phyloP scores from a whole-genome alignment of 2,797 vertebrate genomes.

The Okamejei kenojei region DNA sequence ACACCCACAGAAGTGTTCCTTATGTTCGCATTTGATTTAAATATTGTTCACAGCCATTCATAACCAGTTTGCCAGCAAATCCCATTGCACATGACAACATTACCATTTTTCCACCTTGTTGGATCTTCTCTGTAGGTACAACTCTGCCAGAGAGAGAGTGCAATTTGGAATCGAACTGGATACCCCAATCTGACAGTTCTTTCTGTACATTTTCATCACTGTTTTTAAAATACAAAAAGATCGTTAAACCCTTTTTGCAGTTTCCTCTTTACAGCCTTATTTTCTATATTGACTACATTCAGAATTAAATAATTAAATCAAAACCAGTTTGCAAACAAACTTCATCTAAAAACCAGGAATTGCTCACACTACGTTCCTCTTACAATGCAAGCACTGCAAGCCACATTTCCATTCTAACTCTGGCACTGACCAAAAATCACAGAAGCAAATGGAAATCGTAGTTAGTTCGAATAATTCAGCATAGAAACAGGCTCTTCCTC shows the following conservation, averaged over 20 bases:
- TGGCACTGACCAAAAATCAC: neutral
- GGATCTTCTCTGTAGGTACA: conserved; percentile 74
- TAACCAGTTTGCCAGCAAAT: neutral
- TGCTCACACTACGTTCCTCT: neutral
- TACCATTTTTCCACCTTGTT: conserved; percentile 69
- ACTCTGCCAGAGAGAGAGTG: conserved; percentile 72
- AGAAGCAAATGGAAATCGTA: neutral
- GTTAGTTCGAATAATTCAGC: too few relatives aligned
- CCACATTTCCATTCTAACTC: neutral
- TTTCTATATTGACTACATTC: neutral
- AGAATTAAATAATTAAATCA: too few relatives aligned
- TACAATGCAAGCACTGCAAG: neutral
- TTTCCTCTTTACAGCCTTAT: neutral
- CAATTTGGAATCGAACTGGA: conserved; percentile 75
- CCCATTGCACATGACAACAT: conserved; percentile 37
- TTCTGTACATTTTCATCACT: conserved; percentile 72
- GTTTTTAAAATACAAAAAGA: conserved; percentile 23
- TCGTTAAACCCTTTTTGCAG: neutral
- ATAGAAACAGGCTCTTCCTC: too few relatives aligned
- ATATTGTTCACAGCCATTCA: neutral
- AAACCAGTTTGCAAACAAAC: neutral
- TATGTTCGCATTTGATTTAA: neutral
- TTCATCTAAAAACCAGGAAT: neutral
- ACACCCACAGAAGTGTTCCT: neutral
- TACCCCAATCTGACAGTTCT: conserved; percentile 78